These are phyloP conservation scores for Microtus richardsoni DNA, from an alignment of 2,113 vertebrate genomes.

Conservation along the genomic window DNA sequence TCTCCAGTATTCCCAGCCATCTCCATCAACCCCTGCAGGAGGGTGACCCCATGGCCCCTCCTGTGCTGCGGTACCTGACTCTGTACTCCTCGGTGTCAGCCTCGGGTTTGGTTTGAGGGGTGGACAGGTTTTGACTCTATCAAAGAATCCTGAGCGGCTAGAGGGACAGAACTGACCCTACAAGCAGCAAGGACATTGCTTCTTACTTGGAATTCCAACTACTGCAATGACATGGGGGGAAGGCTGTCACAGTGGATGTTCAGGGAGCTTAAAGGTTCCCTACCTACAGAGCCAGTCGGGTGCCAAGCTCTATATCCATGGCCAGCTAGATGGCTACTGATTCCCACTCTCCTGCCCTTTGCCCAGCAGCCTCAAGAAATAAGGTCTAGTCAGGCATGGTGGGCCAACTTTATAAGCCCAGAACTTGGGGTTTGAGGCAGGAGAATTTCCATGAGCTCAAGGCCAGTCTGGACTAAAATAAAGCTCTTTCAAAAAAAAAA, in stretches of 20 bases:
- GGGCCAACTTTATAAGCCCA: not conserved
- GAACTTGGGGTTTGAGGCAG: not conserved
- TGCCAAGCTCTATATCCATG: not conserved
- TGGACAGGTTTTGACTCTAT: not conserved
- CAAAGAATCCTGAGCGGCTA: too few species aligned
- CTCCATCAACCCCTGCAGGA: too few species aligned
- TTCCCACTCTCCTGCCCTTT: not conserved
- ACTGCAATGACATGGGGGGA: not conserved
- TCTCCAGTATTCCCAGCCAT: not conserved
- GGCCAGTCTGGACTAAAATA: not conserved
- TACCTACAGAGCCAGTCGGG: not conserved
- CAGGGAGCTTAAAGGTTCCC: not conserved
- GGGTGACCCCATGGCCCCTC: not conserved
- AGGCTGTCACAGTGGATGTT: not conserved
- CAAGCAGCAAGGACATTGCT: not conserved
- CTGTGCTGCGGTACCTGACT: rapidly evolving
- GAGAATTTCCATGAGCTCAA: not conserved
- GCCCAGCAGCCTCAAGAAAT: not conserved
- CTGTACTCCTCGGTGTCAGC: not conserved
- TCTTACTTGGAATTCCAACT: rapidly evolving
- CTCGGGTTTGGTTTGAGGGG: too few species aligned
- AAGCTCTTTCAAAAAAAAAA: not conserved
- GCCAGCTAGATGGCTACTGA: not conserved
- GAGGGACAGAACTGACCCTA: not conserved
- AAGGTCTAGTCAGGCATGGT: not conserved